Conservation (phyloP, 2,797 vertebrate genomes). For the Sebastes wilsoni region DNA sequence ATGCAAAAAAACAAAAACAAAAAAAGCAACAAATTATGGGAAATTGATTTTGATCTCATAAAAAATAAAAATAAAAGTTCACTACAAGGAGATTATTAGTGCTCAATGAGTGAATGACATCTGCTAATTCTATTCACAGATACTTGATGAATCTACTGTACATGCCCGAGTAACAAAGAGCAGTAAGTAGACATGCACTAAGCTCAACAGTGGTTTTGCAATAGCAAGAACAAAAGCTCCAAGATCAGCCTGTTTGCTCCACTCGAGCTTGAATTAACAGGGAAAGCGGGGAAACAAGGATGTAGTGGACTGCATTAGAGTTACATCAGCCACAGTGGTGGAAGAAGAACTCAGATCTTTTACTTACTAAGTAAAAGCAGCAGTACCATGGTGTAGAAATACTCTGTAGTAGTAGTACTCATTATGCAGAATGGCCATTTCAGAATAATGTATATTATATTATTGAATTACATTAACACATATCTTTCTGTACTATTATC, state of each 20-base stretch:
- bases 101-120: constrained; percentile 19
- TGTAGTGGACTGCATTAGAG: not conserved
- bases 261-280: constrained; percentile 8
- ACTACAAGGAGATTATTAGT: not conserved
- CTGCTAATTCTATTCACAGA: constrained; percentile 6
- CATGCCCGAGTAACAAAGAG: not conserved
- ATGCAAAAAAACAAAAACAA: not conserved
- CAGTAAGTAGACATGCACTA: not conserved
- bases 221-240: constrained; percentile 22
- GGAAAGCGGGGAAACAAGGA: not conserved
- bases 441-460: not conserved
- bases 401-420: not conserved
- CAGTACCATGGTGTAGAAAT: not conserved
- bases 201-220: constrained; percentile 6
- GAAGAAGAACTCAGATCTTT: not conserved
- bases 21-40: not conserved
- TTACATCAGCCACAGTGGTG: not conserved
- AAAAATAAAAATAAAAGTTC: not conserved
- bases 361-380: not conserved
- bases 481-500: too few relatives aligned
- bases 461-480: not conserved
- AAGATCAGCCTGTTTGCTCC: constrained; percentile 10
- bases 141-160: constrained; percentile 4
- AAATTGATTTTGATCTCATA: constrained; percentile 3
- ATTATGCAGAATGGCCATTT: not conserved